Conservation (phyloP, 2,113 vertebrate genomes). For the Engraulis encrasicolus region DNA sequence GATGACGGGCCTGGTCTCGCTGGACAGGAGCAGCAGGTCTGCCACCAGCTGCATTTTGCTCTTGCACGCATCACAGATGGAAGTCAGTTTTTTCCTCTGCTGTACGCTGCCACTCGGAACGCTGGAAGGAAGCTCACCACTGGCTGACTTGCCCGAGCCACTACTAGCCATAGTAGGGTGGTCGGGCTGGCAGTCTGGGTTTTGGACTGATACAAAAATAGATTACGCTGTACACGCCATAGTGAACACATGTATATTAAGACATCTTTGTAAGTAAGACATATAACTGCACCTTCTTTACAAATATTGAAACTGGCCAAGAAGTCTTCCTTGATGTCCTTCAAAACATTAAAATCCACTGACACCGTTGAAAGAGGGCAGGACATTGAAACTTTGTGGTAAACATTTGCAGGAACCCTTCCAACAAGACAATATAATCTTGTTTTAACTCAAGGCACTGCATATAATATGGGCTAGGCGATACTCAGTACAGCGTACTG, state of each 20-base stretch:
- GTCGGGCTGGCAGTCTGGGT: conserved; percentile 56
- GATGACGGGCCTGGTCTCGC: conserved; percentile 91
- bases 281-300: conserved; percentile 46
- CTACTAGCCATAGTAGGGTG: conserved; percentile 88
- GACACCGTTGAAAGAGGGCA: conserved; percentile 48
- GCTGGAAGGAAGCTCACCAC: conserved; percentile 80
- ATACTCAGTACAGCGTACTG: neutral
- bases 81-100: conserved; percentile 89
- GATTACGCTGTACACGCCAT: conserved; percentile 56
- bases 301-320: conserved; percentile 69
- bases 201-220: conserved; percentile 53
- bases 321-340: conserved; percentile 69
- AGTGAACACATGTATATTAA: conserved; percentile 51
- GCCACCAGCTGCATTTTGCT: conserved; percentile 98
- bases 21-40: conserved; percentile 93
- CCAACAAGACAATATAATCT: conserved; percentile 35
- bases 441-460: conserved; percentile 26
- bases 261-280: conserved; percentile 55
- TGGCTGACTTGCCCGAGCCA: conserved; percentile 87
- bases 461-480: neutral
- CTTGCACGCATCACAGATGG: conserved; percentile 92
- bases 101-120: conserved; percentile 73
- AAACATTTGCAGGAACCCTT: conserved; percentile 57
- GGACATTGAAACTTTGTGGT: conserved; percentile 54
- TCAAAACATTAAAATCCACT: conserved; percentile 63